A percentile compares a stretch with the other conserved stretches of the same genome.
Conservation (phyloP, 2,797 vertebrate genomes). For the Apogon hyalosoma region DNA sequence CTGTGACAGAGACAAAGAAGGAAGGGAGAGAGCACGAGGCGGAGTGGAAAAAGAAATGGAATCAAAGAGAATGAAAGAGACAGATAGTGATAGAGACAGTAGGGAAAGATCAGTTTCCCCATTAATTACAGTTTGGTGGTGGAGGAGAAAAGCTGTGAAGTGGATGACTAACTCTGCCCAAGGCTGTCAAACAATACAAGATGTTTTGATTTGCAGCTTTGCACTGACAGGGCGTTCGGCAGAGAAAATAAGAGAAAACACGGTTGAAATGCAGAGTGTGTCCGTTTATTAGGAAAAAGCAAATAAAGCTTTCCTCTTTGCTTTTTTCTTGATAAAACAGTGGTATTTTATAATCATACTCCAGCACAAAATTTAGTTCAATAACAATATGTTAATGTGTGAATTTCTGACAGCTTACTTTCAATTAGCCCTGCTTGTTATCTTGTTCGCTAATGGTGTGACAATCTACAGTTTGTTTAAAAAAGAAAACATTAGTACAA, state of each 20-base stretch:
- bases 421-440: too few species aligned
- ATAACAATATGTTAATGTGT: too few species aligned
- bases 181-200: conserved; percentile 34
- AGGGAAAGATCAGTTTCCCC: conserved; percentile 9
- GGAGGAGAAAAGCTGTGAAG: conserved; percentile 30
- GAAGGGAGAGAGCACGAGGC: conserved; percentile 4
- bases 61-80: not conserved
- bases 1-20: not conserved
- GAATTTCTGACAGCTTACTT: too few species aligned
- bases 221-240: conserved; percentile 19
- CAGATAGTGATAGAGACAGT: not conserved
- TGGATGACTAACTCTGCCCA: conserved; percentile 18
- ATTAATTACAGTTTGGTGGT: conserved; percentile 48
- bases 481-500: too few species aligned
- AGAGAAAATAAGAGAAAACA: conserved; percentile 5
- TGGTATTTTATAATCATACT: too few species aligned
- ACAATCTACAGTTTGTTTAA: too few species aligned
- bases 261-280: not conserved
- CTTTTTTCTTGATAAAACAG: too few species aligned
- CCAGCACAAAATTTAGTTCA: too few species aligned
- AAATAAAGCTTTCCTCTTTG: too few species aligned
- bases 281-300: not conserved
- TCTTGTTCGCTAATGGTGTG: too few species aligned
- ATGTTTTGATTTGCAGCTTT: conserved; percentile 17
- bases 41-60: conserved; percentile 1